Evolutionary conservation across 2,797 vertebrate species (phyloP).

Genomic region (Danionella dracula): DNA sequence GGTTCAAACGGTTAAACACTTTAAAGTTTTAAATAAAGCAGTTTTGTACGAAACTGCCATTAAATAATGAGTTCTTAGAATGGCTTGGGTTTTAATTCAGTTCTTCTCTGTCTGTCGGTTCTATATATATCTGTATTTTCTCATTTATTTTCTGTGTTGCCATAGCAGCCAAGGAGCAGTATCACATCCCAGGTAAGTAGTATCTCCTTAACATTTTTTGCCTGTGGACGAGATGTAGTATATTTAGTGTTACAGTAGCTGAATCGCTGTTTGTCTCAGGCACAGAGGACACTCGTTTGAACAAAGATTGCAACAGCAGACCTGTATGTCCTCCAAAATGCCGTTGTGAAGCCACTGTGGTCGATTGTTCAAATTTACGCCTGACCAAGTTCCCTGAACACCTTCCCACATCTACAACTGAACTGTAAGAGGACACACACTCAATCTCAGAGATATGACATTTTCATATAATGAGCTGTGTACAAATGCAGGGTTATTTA

Average conservation of each 20-base stretch:
- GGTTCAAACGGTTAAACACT: no score
- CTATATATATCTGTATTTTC: no score
- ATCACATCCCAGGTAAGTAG: constrained; percentile 98
- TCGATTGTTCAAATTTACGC: constrained; percentile 93
- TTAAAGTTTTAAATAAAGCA: no score
- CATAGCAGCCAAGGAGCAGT: constrained; percentile 94
- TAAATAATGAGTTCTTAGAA: no score
- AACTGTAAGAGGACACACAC: constrained; percentile 79
- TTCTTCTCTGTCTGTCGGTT: no score
- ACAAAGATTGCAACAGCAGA: constrained; percentile 90
- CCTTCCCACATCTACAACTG: constrained; percentile 83
- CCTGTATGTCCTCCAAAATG: constrained; percentile 92
- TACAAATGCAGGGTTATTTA: no score
- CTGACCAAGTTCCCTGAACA: constrained; percentile 91
- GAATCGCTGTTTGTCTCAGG: no score
- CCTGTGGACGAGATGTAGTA: no score
- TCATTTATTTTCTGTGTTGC: constrained; percentile 36
- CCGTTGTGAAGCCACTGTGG: constrained; percentile 88
- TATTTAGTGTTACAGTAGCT: background rate
- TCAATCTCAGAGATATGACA: no score
- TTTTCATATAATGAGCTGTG: no score
- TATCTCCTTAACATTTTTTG: background rate
- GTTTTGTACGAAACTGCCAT: no score
- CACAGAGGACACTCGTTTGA: constrained; percentile 85
- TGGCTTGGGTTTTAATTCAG: no score